Conservation (phyloP, 2,888 invertebrate genomes). For the Nemoura dubitans region DNA sequence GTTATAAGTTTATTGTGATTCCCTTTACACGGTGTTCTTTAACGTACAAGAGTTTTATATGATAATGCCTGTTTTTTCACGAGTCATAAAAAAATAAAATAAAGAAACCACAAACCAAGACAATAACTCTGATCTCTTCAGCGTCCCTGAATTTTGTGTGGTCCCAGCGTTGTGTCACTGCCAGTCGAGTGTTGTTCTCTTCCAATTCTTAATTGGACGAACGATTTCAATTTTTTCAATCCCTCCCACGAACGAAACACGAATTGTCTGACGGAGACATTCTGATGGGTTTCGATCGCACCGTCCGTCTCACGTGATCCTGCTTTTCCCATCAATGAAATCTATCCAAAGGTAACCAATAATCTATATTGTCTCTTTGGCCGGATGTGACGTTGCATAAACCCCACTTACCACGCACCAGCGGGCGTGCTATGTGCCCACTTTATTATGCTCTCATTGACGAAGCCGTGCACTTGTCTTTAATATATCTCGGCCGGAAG, state of each 20-base stretch:
- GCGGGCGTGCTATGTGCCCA: conserved; percentile 1
- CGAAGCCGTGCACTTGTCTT: conserved; percentile 35
- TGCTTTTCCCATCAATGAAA: not conserved
- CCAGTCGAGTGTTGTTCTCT: not conserved
- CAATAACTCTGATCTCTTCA: not conserved
- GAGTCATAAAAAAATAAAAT: not conserved
- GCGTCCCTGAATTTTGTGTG: not conserved
- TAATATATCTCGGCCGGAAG: conserved; percentile 30
- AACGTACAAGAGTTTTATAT: not conserved
- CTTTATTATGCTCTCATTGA: conserved; percentile 1
- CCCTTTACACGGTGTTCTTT: not conserved
- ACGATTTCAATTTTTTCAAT: not conserved
- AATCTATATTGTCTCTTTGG: conserved; percentile 20
- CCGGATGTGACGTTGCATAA: conserved; percentile 38
- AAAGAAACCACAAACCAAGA: not conserved
- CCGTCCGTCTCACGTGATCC: not conserved
- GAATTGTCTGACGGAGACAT: not conserved
- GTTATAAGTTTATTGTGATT: not conserved
- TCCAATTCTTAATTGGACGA: not conserved
- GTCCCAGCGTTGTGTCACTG: not conserved
- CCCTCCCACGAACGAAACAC: not conserved
- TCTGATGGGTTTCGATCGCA: not conserved
- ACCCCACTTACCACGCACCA: conserved; percentile 32
- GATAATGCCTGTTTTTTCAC: not conserved
- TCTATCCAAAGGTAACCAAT: conserved; percentile 21